These are phyloP conservation scores for Scopus umbretta DNA, from an alignment of 2,113 vertebrate genomes.

Conservation along the genomic window DNA sequence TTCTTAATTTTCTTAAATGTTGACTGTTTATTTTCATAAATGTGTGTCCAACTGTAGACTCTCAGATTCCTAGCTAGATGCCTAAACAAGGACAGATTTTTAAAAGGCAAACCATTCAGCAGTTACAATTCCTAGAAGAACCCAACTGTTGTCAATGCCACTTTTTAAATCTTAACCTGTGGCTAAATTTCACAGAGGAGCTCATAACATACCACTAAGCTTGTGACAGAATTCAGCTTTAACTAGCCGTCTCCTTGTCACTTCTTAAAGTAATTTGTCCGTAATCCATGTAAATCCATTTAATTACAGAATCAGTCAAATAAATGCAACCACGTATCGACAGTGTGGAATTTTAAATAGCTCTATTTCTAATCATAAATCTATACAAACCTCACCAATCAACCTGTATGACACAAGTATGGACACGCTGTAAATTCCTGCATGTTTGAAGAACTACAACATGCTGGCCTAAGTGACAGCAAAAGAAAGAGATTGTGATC, in stretches of 20 bases:
- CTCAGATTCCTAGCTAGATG: neutral
- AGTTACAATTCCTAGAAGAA: neutral
- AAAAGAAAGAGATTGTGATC: neutral
- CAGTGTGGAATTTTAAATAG: neutral
- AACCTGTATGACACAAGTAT: neutral
- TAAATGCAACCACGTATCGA: neutral
- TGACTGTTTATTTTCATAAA: neutral
- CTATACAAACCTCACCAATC: neutral
- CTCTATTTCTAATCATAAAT: neutral
- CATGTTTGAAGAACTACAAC: neutral
- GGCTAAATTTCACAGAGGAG: neutral
- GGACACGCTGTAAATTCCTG: neutral
- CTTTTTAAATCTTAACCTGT: neutral
- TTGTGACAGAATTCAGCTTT: neutral
- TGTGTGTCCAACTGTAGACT: neutral
- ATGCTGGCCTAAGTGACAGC: neutral
- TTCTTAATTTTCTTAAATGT: neutral
- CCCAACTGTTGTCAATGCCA: neutral
- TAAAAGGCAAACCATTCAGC: neutral
- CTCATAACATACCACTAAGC: neutral
- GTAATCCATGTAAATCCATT: neutral
- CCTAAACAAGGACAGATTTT: neutral
- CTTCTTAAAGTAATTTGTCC: neutral
- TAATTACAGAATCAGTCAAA: conserved; percentile 22
- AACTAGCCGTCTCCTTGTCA: neutral